Conservation (phyloP, 1,140 invertebrate species). For the Neodiprion virginianus region DNA sequence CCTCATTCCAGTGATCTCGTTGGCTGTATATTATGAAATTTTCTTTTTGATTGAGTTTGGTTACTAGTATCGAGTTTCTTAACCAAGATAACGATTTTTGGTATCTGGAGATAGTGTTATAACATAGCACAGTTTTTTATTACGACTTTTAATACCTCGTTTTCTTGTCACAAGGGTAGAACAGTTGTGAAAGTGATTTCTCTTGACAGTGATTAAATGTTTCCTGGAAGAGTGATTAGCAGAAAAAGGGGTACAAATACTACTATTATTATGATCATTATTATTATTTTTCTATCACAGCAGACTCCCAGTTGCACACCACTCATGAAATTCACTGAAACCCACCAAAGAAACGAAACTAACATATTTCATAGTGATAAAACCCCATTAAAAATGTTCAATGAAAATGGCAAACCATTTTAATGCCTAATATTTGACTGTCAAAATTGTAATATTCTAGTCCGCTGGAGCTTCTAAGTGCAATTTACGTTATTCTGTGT, state of each 20-base stretch:
- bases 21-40: background rate
- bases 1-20: background rate
- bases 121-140: background rate
- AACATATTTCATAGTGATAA: background rate
- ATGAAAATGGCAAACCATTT: no score
- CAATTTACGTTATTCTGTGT: background rate
- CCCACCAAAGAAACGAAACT: slow-evolving; percentile 20
- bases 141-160: no score
- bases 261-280: no score
- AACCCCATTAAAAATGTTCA: no score
- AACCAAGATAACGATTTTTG: background rate
- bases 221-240: no score
- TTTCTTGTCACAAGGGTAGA: no score
- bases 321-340: background rate
- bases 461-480: background rate
- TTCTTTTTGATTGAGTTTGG: background rate
- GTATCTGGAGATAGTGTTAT: background rate
- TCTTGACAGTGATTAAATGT: no score
- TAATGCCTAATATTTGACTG: no score
- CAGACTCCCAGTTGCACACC: no score
- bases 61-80: background rate
- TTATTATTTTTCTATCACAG: no score
- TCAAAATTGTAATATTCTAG: background rate
- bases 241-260: no score
- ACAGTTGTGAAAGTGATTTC: no score